These are phyloP conservation scores for Neodontobutis hainanensis DNA, from an alignment of 2,113 vertebrate species.

Conservation along the genomic window DNA sequence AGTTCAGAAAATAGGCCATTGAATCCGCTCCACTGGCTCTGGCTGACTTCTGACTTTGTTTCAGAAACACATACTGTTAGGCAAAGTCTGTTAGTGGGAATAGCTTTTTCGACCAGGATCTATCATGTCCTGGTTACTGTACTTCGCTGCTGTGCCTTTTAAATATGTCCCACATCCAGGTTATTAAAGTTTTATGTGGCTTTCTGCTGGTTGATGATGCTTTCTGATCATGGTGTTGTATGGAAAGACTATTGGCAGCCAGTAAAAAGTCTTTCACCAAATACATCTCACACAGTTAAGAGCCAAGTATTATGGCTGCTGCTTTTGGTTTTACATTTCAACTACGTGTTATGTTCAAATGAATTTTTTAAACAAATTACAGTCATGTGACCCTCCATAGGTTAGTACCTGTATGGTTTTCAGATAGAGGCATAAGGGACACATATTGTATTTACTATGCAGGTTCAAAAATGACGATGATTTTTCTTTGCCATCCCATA, in stretches of 20 bases:
- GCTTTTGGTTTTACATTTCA: no score
- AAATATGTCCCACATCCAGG: not conserved
- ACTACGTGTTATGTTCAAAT: no score
- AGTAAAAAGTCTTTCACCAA: not conserved
- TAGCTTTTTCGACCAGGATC: not conserved
- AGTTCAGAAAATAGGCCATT: conserved; percentile 13
- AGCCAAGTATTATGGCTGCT: no score
- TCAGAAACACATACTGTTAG: not conserved
- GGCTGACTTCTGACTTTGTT: not conserved
- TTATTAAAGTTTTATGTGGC: not conserved
- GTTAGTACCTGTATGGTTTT: no score
- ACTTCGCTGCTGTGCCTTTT: no score
- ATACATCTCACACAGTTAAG: not conserved
- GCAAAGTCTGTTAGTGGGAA: not conserved
- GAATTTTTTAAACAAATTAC: no score
- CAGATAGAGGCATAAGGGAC: no score
- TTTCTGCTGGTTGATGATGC: not conserved
- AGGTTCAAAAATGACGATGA: no score
- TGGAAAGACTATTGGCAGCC: not conserved
- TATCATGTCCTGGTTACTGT: not conserved
- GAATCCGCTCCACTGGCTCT: not conserved
- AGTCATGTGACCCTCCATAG: no score
- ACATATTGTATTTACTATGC: no score
- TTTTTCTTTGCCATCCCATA: no score
- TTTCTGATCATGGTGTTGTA: not conserved